A percentile compares a stretch with the other conserved stretches of the same genome.
phyloP scores from a whole-genome alignment of 2,888 invertebrate species.

The Gymnocheta viridis region DNA sequence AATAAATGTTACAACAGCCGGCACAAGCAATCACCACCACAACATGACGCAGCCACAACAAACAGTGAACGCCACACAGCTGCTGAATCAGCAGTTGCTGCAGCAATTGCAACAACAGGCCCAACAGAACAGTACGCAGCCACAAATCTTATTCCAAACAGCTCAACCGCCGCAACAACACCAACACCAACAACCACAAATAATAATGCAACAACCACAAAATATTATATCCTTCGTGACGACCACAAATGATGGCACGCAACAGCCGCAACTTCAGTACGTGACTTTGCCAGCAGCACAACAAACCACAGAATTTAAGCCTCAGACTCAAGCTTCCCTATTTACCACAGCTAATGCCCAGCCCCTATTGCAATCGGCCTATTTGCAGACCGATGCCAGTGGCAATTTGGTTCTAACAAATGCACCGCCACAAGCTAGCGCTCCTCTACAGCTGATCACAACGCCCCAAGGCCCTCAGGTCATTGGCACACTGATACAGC shows the following conservation, averaged over 20 bases:
- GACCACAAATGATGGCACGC: conserved; percentile 77
- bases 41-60: conserved; percentile 56
- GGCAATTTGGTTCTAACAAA: conserved; percentile 85
- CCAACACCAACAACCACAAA: conserved; percentile 72
- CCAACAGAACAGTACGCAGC: conserved; percentile 54
- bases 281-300: conserved; percentile 85
- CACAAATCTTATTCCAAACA: conserved; percentile 67
- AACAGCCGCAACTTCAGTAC: conserved; percentile 89
- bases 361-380: conserved; percentile 84
- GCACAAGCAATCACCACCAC: conserved; percentile 28
- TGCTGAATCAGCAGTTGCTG: conserved; percentile 70
- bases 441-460: conserved; percentile 84
- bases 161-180: conserved; percentile 44
- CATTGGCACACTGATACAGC: conserved; percentile 85
- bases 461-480: conserved; percentile 83
- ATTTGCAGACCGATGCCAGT: conserved; percentile 85
- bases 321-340: conserved; percentile 79
- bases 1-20: conserved; percentile 70
- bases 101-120: conserved; percentile 71
- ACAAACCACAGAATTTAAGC: conserved; percentile 82
- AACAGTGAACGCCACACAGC: conserved; percentile 64
- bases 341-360: conserved; percentile 83
- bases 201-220: conserved; percentile 77
- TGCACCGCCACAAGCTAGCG: conserved; percentile 75
- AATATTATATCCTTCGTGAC: conserved; percentile 83